Conservation (phyloP, 2,113 vertebrate genomes). For the Labeo rohita region DNA sequence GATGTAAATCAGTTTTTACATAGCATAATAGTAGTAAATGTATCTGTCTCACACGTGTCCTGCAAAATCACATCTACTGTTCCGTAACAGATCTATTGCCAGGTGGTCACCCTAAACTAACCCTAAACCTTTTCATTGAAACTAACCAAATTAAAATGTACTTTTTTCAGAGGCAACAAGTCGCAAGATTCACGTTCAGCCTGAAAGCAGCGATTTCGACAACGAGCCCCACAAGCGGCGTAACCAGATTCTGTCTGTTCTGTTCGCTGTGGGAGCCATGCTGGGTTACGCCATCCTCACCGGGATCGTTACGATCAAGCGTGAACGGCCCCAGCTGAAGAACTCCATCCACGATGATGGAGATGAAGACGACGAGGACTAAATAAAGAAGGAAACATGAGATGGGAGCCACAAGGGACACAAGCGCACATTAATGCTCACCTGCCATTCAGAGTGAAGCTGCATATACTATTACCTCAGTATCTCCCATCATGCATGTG, state of each 20-base stretch:
- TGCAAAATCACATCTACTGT: too few species aligned
- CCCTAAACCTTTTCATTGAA: not conserved
- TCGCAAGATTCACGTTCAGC: conserved; percentile 46
- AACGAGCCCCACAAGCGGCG: conserved; percentile 85
- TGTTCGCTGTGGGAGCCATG: conserved; percentile 89
- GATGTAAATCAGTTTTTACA: too few species aligned
- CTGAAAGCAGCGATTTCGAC: conserved; percentile 70
- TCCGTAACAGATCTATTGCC: too few species aligned
- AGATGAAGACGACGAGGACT: conserved; percentile 57
- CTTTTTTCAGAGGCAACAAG: conserved; percentile 62
- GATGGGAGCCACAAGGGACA: not conserved
- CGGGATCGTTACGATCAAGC: conserved; percentile 87
- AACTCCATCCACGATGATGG: conserved; percentile 27
- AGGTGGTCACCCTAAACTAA: not conserved
- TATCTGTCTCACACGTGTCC: too few species aligned
- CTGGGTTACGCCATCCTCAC: conserved; percentile 88
- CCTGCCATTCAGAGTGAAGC: not conserved
- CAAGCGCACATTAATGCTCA: not conserved
- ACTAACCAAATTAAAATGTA: not conserved
- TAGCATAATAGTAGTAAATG: too few species aligned
- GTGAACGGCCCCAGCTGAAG: conserved; percentile 63
- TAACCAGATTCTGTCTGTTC: conserved; percentile 87
- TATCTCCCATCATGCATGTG: conserved; percentile 13
- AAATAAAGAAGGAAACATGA: conserved; percentile 47
- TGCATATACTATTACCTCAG: not conserved